Evolutionary conservation across 2,113 vertebrate species (phyloP), one percentile per base, ranked within the genome.

Genomic region (Tragelaphus scriptus): DNA sequence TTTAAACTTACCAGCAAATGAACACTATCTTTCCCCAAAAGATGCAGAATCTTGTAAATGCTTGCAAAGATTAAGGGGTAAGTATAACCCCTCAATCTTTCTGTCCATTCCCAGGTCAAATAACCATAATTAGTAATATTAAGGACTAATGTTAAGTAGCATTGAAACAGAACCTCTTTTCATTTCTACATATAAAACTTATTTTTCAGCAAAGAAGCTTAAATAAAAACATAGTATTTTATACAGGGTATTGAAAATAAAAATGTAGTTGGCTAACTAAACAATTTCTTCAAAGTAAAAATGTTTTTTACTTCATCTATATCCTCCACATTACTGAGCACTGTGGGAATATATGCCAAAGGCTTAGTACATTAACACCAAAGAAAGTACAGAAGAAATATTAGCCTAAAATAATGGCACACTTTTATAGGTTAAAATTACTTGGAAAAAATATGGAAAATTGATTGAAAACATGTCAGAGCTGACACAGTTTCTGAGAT

Each of bases 91-190:
- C 99, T 98, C 92, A 99, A 95, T 53, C 98, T 99, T 28, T 98
- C 98, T n/a, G 98, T 99, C 99, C 99, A 99, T 90, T 99, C 99
- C 99, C 99, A 99, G 17, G 99, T 99, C 98, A 99, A 97, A 96
- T 99, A 98, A 23, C 99, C 99, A 99, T 99, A 99, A 98, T 84
- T 99, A 94, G 21, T 61, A 96, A 90, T 36, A 77, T 99, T 99
- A 99, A 99, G 99, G 98, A 98, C 10, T 1, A 85, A 92, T 44
- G 71, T 88, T 79, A 58, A 0, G 65, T 84, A 36, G 63, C 56
- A 89, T 4, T 25, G 85, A 88, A 90, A 11, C 13, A 36, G 53
- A 30, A 61, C 26, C 26, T n/a, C 23, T 19, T 75, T 87, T 61
- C 26, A 61, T 28, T 30, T 30, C 8, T 1, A 4, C 17, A 44